Percentiles rank a stretch among this genome's conserved stretches.
Conservation (phyloP, 2,797 vertebrate genomes). For the Phataginus tricuspis region DNA sequence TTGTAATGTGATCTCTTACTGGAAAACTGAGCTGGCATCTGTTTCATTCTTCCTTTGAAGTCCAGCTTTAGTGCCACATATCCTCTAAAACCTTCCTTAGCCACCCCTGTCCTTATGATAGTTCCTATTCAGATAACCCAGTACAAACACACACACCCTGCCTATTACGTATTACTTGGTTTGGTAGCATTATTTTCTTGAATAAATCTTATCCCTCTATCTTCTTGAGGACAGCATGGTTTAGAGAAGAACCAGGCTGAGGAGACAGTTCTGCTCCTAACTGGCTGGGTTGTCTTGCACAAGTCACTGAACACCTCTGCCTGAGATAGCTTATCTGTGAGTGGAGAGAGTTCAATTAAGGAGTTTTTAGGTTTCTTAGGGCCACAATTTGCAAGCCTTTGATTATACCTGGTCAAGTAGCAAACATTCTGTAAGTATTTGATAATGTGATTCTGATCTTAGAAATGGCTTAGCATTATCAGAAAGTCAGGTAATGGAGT, state of each 20-base stretch:
- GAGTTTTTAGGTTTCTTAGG: not conserved
- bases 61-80: not conserved
- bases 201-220: not conserved
- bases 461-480: not conserved
- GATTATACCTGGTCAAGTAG: not conserved
- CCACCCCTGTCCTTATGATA: not conserved
- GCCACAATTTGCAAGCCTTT: not conserved
- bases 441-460: not conserved
- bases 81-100: not conserved
- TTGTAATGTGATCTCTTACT: not conserved
- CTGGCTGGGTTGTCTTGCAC: not conserved
- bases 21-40: not conserved
- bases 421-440: not conserved
- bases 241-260: not conserved
- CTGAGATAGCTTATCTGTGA: not conserved
- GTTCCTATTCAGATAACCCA: not conserved
- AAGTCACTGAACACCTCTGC: not conserved
- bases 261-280: not conserved
- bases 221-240: not conserved
- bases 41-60: not conserved
- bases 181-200: not conserved
- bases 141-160: not conserved
- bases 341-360: not conserved
- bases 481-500: not conserved
- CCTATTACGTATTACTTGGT: not conserved